phyloP scores from a whole-genome alignment of 1,140 invertebrate genomes.

The Paralvinella palmiformis region DNA sequence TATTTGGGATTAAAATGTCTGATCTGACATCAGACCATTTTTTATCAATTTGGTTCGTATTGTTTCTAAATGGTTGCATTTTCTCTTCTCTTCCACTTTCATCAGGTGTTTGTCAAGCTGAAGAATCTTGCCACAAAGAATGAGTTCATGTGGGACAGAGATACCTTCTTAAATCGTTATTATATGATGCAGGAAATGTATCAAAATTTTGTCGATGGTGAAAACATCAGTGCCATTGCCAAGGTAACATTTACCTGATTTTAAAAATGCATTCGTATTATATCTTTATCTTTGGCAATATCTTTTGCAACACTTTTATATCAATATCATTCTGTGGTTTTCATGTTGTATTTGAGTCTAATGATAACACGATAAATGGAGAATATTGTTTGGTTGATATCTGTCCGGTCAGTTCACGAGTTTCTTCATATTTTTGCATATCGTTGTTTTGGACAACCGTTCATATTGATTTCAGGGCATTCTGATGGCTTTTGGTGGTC shows the following conservation, averaged over 20 bases:
- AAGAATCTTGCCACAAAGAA: conserved; percentile 54
- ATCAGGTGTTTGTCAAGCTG: conserved; percentile 55
- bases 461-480: too few relatives aligned
- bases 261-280: background rate
- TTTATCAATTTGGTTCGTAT: too few relatives aligned
- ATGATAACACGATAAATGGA: too few relatives aligned
- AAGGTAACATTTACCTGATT: conserved; percentile 25
- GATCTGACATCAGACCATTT: background rate
- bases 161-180: conserved; percentile 59
- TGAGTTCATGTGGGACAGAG: conserved; percentile 58
- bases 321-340: too few relatives aligned
- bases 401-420: too few relatives aligned
- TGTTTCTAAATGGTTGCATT: background rate
- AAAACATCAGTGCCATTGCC: conserved; percentile 46
- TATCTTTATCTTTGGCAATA: too few relatives aligned
- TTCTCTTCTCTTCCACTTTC: conserved; percentile 9
- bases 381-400: too few relatives aligned
- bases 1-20: background rate
- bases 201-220: conserved; percentile 57
- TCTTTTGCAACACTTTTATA: too few relatives aligned
- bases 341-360: too few relatives aligned
- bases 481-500: too few relatives aligned
- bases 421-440: too few relatives aligned
- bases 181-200: conserved; percentile 64
- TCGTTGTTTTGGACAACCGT: too few relatives aligned